A percentile compares a stretch with the other conserved stretches of the same genome.
These are phyloP conservation scores for Bombus pyrosoma DNA, from an alignment of 1,140 invertebrate genomes.

Conservation along the genomic window DNA sequence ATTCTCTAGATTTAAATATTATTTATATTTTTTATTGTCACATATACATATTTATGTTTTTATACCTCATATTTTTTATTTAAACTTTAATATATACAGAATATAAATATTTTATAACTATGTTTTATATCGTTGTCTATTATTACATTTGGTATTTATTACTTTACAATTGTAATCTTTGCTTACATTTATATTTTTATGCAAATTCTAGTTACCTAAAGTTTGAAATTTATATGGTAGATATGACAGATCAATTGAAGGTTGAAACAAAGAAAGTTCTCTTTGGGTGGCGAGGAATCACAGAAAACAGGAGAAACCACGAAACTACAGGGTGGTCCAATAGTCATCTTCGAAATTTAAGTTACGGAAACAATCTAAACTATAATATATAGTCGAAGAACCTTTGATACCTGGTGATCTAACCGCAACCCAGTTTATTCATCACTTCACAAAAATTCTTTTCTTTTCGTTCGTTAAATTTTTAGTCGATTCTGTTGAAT, in stretches of 20 bases:
- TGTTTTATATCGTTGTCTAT: not conserved
- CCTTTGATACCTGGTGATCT: not conserved
- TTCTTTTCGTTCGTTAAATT: not conserved
- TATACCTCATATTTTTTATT: no score
- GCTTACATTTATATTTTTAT: not conserved
- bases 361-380: not conserved
- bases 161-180: not conserved
- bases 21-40: not conserved
- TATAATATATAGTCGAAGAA: not conserved
- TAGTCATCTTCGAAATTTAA: not conserved
- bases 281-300: slow-evolving; percentile 41
- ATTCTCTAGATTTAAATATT: not conserved
- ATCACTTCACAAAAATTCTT: not conserved
- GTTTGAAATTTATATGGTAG: not conserved
- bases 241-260: not conserved
- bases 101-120: not conserved
- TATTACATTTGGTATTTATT: not conserved
- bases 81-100: not conserved
- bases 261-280: slow-evolving; percentile 18
- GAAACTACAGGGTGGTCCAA: slow-evolving; percentile 37
- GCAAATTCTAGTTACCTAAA: not conserved
- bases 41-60: not conserved
- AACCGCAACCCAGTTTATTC: not conserved
- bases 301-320: slow-evolving; percentile 46
- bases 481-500: not conserved